A percentile compares a stretch with the other conserved stretches of the same genome.
Evolutionary conservation across 37 sponge, comb jelly and placozoan genomes (phyloP).

Genomic region (Spongilla lacustris): DNA sequence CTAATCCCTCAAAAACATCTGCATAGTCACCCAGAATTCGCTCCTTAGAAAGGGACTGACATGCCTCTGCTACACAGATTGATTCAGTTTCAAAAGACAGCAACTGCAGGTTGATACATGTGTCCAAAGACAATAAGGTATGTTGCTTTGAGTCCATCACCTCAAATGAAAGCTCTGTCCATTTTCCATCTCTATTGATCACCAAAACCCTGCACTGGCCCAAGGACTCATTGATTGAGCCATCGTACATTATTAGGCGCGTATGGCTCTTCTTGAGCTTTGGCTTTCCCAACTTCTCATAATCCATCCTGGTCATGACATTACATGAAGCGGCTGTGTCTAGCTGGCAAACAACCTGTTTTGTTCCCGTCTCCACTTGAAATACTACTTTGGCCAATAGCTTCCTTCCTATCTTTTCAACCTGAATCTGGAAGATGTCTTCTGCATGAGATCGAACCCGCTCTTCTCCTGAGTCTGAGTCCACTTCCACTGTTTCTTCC

Average conservation of each 20-base stretch:
- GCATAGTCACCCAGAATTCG: slow-evolving; percentile 1
- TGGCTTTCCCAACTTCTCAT: not conserved
- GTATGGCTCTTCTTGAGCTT: not conserved
- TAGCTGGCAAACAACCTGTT: not conserved
- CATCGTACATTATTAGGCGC: not conserved
- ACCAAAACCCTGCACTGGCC: not conserved
- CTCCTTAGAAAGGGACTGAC: not conserved
- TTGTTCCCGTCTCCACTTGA: not conserved
- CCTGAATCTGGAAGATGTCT: not conserved
- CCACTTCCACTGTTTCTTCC: not conserved
- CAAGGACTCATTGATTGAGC: not conserved
- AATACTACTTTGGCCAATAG: not conserved
- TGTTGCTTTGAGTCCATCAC: not conserved
- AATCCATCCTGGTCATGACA: not conserved
- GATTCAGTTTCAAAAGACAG: not conserved
- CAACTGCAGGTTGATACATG: slow-evolving; percentile 1
- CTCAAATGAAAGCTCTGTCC: not conserved
- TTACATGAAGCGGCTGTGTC: not conserved
- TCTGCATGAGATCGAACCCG: not conserved
- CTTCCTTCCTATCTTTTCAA: not conserved
- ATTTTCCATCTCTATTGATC: not conserved
- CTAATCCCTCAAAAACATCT: slow-evolving; percentile 20
- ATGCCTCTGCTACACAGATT: slow-evolving; percentile 4
- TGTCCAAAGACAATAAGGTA: slow-evolving; percentile 5
- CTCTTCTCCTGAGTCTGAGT: not conserved